phyloP scores from a whole-genome alignment of 2,888 invertebrate genomes.

The Cyclophora punctaria region DNA sequence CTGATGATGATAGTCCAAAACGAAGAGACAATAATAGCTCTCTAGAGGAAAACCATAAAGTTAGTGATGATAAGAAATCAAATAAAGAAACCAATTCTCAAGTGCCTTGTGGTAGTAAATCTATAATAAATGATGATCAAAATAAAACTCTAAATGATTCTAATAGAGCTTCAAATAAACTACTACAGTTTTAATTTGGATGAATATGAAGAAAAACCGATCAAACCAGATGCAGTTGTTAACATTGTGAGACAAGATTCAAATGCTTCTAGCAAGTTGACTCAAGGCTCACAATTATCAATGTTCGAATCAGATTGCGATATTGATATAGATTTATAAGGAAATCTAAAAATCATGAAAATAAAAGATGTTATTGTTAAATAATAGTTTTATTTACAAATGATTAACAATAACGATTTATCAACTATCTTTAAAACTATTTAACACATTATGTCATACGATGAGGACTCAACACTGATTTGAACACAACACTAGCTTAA shows the following conservation, averaged over 20 bases:
- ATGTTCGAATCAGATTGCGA: slow-evolving; percentile 72
- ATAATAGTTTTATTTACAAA: slow-evolving; percentile 12
- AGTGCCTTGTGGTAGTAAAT: slow-evolving; percentile 8
- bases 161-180: slow-evolving; percentile 29
- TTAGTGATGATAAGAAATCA: slow-evolving; percentile 8
- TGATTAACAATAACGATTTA: too few relatives aligned
- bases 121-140: slow-evolving; percentile 5
- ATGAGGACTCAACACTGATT: too few relatives aligned
- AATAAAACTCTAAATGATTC: slow-evolving; percentile 14
- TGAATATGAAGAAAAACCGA: slow-evolving; percentile 40
- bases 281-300: slow-evolving; percentile 54
- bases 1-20: too few relatives aligned
- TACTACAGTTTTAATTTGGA: slow-evolving; percentile 54
- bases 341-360: not conserved
- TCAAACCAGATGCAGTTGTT: slow-evolving; percentile 17
- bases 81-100: not conserved
- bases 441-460: too few relatives aligned
- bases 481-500: too few relatives aligned
- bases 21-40: too few relatives aligned
- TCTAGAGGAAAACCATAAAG: not conserved
- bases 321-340: slow-evolving; percentile 65
- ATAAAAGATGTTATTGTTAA: slow-evolving; percentile 17
- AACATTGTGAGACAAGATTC: slow-evolving; percentile 24
- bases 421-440: too few relatives aligned
- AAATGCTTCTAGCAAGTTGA: slow-evolving; percentile 16